Evolutionary conservation across 2,888 invertebrate species (phyloP).

Genomic region (Lymantria monacha): DNA sequence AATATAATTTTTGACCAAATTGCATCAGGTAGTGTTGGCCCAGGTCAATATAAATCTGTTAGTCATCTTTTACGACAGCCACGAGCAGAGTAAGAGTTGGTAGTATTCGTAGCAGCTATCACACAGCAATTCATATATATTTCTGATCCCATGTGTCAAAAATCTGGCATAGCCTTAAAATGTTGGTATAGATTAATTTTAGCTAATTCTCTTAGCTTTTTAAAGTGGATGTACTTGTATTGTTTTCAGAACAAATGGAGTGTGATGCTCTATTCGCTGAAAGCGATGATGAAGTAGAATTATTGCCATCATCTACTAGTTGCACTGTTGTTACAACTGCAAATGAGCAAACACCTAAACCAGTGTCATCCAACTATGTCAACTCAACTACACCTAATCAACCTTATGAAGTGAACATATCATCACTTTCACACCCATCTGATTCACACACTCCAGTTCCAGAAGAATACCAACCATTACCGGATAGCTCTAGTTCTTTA

Average conservation of each 20-base stretch:
- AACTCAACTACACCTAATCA: constrained; percentile 63
- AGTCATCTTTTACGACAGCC: too few relatives aligned
- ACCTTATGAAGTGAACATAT: constrained; percentile 55
- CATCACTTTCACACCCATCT: constrained; percentile 52
- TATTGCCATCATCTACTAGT: constrained; percentile 54
- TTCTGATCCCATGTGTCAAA: too few relatives aligned
- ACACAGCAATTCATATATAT: too few relatives aligned
- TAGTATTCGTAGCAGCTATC: too few relatives aligned
- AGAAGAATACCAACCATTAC: constrained; percentile 74
- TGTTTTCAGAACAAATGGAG: constrained; percentile 84
- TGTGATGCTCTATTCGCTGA: constrained; percentile 85
- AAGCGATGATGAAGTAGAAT: constrained; percentile 84
- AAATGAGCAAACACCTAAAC: constrained; percentile 47
- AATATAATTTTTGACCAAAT: too few relatives aligned
- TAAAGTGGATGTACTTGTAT: too few relatives aligned
- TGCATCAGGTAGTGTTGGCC: too few relatives aligned
- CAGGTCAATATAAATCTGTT: too few relatives aligned
- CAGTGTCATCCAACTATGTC: constrained; percentile 61
- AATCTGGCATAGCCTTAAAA: too few relatives aligned
- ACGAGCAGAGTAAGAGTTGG: too few relatives aligned
- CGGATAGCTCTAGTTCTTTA: constrained; percentile 69
- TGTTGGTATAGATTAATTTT: too few relatives aligned
- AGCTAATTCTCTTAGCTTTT: neutral
- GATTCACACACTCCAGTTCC: constrained; percentile 71
- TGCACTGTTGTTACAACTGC: constrained; percentile 31